Evolutionary conservation across 2,113 vertebrate genomes (phyloP).

Genomic region (Apus apus): DNA sequence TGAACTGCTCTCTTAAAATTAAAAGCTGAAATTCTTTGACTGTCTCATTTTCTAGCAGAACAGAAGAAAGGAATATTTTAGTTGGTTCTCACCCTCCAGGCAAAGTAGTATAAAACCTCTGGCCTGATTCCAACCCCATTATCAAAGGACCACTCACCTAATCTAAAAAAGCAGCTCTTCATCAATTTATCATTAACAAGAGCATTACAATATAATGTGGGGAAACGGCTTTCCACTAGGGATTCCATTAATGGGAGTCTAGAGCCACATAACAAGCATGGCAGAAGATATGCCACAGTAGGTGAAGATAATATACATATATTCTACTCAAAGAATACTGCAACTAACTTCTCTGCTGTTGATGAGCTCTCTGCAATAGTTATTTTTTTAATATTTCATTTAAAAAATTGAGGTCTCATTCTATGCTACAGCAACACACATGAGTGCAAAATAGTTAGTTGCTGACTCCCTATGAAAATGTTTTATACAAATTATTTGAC

Average conservation of each 20-base stretch:
- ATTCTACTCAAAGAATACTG: slow-evolving; percentile 55
- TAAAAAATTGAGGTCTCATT: slow-evolving; percentile 3
- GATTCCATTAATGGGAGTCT: slow-evolving; percentile 83
- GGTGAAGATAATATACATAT: slow-evolving; percentile 73
- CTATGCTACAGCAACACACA: slow-evolving; percentile 10
- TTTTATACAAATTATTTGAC: slow-evolving; percentile 8
- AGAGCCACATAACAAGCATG: slow-evolving; percentile 79
- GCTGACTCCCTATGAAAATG: neutral
- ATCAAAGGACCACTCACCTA: slow-evolving; percentile 88
- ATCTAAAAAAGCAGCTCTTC: slow-evolving; percentile 88
- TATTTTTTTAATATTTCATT: slow-evolving; percentile 30
- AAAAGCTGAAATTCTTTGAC: slow-evolving; percentile 73
- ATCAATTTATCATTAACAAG: slow-evolving; percentile 96
- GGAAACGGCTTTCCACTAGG: slow-evolving; percentile 80
- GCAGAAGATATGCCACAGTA: slow-evolving; percentile 69
- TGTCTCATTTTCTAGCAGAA: slow-evolving; percentile 66
- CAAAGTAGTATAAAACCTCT: slow-evolving; percentile 81
- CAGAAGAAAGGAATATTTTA: slow-evolving; percentile 76
- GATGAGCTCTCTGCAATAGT: slow-evolving; percentile 33
- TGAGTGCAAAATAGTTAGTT: neutral
- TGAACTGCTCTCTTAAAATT: slow-evolving; percentile 64
- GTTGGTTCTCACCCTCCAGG: slow-evolving; percentile 85
- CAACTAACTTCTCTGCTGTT: slow-evolving; percentile 62
- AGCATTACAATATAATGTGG: slow-evolving; percentile 84
- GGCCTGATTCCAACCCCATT: slow-evolving; percentile 88